phyloP scores from a whole-genome alignment of 2,113 vertebrate species.

The Neopipo cinnamomea region DNA sequence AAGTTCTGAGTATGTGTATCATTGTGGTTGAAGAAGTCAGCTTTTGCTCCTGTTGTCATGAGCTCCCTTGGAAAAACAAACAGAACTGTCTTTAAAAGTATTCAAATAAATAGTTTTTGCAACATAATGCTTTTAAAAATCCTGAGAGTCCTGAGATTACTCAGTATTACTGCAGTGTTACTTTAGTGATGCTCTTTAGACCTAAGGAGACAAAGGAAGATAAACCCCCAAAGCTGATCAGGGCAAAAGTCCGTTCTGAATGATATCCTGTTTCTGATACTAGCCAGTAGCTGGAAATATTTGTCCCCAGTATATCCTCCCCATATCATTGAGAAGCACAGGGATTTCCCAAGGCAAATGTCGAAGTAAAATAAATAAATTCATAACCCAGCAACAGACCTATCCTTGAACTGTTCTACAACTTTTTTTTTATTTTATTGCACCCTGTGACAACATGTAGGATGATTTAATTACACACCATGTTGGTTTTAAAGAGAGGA shows the following conservation, averaged over 20 bases:
- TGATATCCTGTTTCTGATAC: background rate
- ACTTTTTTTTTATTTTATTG: background rate
- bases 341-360: background rate
- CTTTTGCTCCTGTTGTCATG: background rate
- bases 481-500: background rate
- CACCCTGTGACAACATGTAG: background rate
- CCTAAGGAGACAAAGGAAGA: background rate
- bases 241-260: background rate
- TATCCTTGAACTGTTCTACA: background rate
- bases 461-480: background rate
- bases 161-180: background rate
- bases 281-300: background rate
- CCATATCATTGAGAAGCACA: background rate
- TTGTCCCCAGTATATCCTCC: background rate
- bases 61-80: background rate
- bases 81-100: background rate
- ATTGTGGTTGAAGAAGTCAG: background rate
- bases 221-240: background rate
- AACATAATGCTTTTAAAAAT: background rate
- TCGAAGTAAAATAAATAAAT: background rate
- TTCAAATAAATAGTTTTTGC: background rate
- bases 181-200: background rate
- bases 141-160: background rate
- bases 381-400: background rate
- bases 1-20: background rate